These are phyloP conservation scores for Rhingia campestris DNA, from an alignment of 2,888 invertebrate genomes.

Conservation along the genomic window DNA sequence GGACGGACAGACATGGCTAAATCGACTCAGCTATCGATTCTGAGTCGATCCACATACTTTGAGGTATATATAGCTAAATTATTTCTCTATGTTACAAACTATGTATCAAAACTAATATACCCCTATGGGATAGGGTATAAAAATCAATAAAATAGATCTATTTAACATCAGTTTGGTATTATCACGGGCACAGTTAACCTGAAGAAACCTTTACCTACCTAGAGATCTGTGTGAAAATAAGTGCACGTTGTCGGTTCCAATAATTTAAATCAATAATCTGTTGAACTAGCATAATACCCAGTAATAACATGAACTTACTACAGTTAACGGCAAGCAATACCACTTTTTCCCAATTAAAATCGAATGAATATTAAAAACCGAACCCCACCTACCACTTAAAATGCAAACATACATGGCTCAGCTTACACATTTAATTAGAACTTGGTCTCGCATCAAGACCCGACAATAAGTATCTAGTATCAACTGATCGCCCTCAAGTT, in stretches of 20 bases:
- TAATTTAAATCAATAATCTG: constrained; percentile 34
- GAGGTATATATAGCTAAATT: too few species aligned
- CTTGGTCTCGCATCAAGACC: constrained; percentile 20
- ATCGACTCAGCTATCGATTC: too few species aligned
- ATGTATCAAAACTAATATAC: too few species aligned
- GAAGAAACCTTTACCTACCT: too few species aligned
- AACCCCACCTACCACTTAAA: constrained; percentile 57
- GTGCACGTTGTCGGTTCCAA: neutral
- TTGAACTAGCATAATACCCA: constrained; percentile 9
- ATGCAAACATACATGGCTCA: constrained; percentile 32
- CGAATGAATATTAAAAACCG: constrained; percentile 57
- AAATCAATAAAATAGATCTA: too few species aligned
- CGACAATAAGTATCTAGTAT: constrained; percentile 32
- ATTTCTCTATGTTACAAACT: too few species aligned
- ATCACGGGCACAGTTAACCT: too few species aligned
- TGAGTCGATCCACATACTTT: too few species aligned
- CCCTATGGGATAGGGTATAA: too few species aligned
- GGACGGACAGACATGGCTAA: too few species aligned
- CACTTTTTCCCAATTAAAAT: constrained; percentile 61
- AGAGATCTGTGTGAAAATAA: neutral
- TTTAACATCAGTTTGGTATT: too few species aligned
- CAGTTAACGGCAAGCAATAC: constrained; percentile 20
- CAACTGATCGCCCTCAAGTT: constrained; percentile 55
- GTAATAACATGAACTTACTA: constrained; percentile 45
- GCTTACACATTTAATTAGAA: constrained; percentile 26